A percentile compares a stretch with the other conserved stretches of the same genome.
phyloP scores from a whole-genome alignment of 2,797 vertebrate species.

The Anableps anableps region DNA sequence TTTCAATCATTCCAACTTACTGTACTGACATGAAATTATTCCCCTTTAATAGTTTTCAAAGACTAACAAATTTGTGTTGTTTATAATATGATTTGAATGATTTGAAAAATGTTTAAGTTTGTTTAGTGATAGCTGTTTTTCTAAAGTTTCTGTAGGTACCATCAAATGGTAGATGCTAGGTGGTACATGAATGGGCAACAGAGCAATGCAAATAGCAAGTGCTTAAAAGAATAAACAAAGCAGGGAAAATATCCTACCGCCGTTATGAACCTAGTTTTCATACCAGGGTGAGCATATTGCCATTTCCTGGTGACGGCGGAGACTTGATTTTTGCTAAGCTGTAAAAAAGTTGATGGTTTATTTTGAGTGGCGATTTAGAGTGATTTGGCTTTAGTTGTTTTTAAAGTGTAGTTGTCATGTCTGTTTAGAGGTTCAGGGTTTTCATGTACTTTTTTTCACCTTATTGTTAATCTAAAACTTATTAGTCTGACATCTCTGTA shows the following conservation, averaged over 20 bases:
- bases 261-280: background rate
- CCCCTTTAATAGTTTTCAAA: background rate
- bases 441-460: conserved; percentile 17
- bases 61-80: background rate
- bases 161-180: background rate
- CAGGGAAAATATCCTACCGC: background rate
- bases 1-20: background rate
- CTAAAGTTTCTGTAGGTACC: background rate
- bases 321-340: background rate
- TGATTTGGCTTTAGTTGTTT: background rate
- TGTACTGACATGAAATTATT: background rate
- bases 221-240: background rate
- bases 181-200: background rate
- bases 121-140: background rate
- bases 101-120: background rate
- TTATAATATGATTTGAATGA: background rate
- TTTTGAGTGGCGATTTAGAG: background rate
- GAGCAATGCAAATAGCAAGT: background rate
- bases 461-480: conserved; percentile 29
- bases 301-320: background rate
- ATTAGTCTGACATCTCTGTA: conserved; percentile 31
- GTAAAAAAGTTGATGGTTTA: background rate
- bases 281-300: background rate
- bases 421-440: conserved; percentile 18
- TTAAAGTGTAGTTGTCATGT: background rate